Evolutionary conservation across 2,113 vertebrate genomes (phyloP).

Genomic region (Xenus cinereus): DNA sequence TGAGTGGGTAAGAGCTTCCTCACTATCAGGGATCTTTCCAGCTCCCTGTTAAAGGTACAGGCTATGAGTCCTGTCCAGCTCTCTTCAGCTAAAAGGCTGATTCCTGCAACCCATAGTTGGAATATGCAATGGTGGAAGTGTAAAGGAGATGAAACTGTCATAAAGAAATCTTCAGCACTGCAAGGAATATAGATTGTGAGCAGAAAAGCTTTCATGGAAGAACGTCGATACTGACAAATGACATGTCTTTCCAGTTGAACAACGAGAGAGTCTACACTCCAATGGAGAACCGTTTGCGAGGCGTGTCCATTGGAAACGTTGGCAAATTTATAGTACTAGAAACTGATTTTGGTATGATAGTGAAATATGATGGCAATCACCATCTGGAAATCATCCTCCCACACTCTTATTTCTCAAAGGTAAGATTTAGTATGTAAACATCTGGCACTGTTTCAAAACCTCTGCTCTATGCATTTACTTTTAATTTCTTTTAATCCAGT

Average conservation of each 20-base stretch:
- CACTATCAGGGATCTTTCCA: not conserved
- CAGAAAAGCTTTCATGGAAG: not conserved
- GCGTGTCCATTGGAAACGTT: constrained; percentile 75
- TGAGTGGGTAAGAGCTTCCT: not conserved
- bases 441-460: not conserved
- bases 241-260: constrained; percentile 35
- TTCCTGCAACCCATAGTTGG: not conserved
- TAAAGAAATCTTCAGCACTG: not conserved
- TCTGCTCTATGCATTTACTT: not conserved
- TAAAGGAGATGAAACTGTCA: not conserved
- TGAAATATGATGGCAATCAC: constrained; percentile 87
- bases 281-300: constrained; percentile 43
- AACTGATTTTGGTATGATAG: constrained; percentile 83
- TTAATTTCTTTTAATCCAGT: not conserved
- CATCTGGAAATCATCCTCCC: constrained; percentile 85
- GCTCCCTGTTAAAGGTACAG: not conserved
- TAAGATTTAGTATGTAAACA: constrained; percentile 38
- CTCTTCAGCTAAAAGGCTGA: not conserved
- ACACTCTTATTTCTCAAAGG: constrained; percentile 85
- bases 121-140: not conserved
- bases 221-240: not conserved
- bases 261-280: constrained; percentile 73
- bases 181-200: not conserved
- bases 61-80: not conserved
- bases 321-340: constrained; percentile 82